phyloP scores from a whole-genome alignment of 2,113 vertebrate species.

The Thermophis baileyi region DNA sequence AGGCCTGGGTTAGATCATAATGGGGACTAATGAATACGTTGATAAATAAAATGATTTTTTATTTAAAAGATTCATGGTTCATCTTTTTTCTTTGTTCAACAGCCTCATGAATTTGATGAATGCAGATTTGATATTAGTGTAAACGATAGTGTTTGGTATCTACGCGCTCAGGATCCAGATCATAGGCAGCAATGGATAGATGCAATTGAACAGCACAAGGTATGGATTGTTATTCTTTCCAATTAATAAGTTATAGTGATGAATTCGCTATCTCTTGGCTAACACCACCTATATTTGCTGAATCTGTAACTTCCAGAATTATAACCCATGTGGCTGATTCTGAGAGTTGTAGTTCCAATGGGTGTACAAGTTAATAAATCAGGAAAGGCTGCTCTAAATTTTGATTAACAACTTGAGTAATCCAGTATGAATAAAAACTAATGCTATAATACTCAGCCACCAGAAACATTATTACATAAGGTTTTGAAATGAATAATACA shows the following conservation, averaged over 20 bases:
- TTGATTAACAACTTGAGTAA: background rate
- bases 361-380: background rate
- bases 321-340: background rate
- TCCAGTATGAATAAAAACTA: background rate
- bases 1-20: background rate
- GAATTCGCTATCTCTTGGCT: background rate
- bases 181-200: conserved; percentile 95
- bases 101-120: conserved; percentile 99
- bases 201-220: conserved; percentile 94
- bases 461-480: background rate
- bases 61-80: background rate
- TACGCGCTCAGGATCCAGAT: conserved; percentile 90
- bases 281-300: background rate
- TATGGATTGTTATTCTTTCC: conserved; percentile 52
- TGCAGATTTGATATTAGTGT: conserved; percentile 98
- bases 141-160: conserved; percentile 97
- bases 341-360: background rate
- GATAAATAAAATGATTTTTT: background rate
- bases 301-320: background rate
- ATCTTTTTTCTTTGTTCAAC: conserved; percentile 34
- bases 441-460: background rate
- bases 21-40: background rate
- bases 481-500: background rate
- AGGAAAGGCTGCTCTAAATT: background rate
- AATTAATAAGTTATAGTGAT: background rate